Percentiles rank a stretch among this genome's conserved stretches.
phyloP scores from a whole-genome alignment of 1,140 invertebrate species.

The Nephotettix cincticeps region DNA sequence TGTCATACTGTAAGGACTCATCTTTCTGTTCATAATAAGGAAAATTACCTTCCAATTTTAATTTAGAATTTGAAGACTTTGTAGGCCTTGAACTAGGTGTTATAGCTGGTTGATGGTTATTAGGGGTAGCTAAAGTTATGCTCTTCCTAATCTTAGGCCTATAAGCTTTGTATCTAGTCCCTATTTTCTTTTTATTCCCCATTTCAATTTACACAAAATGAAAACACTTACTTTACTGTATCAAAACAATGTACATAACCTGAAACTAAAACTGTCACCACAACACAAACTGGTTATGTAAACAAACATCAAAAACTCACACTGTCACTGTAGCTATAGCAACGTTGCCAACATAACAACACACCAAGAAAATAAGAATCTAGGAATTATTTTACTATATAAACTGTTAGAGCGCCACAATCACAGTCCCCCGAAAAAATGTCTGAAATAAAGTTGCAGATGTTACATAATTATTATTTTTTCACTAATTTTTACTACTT shows the following conservation, averaged over 20 bases:
- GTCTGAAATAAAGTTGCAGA: no score
- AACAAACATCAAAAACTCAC: background rate
- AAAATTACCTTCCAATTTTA: conserved; percentile 7
- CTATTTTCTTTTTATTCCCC: conserved; percentile 8
- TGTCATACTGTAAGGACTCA: conserved; percentile 1
- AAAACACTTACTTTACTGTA: no score
- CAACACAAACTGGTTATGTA: background rate
- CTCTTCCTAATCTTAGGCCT: background rate
- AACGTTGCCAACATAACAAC: conserved; percentile 9
- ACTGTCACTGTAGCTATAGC: background rate
- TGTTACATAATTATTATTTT: no score
- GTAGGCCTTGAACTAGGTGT: background rate
- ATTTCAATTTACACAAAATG: background rate
- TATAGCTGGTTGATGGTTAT: background rate
- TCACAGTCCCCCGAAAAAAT: no score
- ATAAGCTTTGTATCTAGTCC: background rate
- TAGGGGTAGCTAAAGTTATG: no score
- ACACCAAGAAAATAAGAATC: background rate
- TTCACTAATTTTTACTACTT: no score
- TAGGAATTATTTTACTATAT: conserved; percentile 33
- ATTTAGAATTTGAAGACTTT: background rate
- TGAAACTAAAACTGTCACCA: background rate
- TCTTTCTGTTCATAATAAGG: background rate
- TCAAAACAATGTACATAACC: no score
- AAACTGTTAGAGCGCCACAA: background rate